These are phyloP conservation scores for Aplidium turbinatum DNA, from an alignment of 23 tunicate genomes.

Conservation along the genomic window DNA sequence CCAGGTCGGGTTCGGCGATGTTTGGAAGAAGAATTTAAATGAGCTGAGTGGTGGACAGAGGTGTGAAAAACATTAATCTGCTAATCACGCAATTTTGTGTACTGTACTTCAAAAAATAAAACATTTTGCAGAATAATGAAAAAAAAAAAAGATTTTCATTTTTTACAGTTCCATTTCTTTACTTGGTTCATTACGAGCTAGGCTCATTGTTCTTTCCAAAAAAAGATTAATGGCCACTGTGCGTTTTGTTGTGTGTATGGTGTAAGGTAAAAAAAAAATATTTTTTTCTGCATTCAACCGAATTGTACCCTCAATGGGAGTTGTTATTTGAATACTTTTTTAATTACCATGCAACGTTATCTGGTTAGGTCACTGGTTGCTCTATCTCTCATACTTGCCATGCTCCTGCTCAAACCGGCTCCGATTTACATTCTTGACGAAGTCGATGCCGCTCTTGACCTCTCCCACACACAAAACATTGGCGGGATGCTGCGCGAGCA, in stretches of 20 bases:
- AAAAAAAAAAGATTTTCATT: too few relatives aligned
- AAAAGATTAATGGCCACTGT: too few relatives aligned
- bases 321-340: not conserved
- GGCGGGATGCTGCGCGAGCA: constrained; percentile 94
- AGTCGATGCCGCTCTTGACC: constrained; percentile 97
- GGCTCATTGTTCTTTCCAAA: too few relatives aligned
- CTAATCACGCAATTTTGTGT: too few relatives aligned
- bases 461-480: constrained; percentile 96
- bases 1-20: constrained; percentile 94
- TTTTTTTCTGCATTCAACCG: not conserved
- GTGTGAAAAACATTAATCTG: too few relatives aligned
- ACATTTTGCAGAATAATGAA: not conserved
- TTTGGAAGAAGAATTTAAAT: constrained; percentile 92
- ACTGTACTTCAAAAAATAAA: too few relatives aligned
- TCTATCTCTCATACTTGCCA: constrained; percentile 82
- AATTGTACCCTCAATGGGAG: not conserved
- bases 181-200: too few relatives aligned
- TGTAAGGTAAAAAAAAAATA: not conserved
- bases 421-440: constrained; percentile 98
- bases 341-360: too few relatives aligned
- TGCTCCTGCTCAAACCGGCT: constrained; percentile 94
- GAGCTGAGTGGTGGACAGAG: constrained; percentile 97
- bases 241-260: too few relatives aligned
- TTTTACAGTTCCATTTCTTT: too few relatives aligned
- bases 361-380: constrained; percentile 78